Base-by-base conservation (phyloP, 2,888 invertebrate genomes). In the Hirtodrosophila duncani region DNA sequence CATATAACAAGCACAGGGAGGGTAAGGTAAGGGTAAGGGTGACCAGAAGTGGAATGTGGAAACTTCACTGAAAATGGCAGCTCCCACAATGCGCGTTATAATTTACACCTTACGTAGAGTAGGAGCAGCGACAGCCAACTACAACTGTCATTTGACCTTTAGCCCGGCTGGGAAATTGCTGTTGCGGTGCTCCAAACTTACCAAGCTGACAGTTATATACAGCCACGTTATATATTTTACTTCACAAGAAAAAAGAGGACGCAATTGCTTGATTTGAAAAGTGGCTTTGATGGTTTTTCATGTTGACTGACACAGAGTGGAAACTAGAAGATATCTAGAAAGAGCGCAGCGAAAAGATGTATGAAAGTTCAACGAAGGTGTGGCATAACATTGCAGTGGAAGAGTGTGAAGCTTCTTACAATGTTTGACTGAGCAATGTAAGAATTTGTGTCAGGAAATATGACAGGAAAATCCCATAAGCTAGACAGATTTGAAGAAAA, bases 81-180 rank as follows among this genome's bases (percentile, higher is more conserved):
- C 57, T 58, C 21, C n/a, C 70, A 74, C 71, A 78, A 78, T 69
- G 71, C 77, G 72, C 77, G 72, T 80, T 77, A 77, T 80, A 74
- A 74, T 74, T 74, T 74, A 80, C 80, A 74, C 72, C 72, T 71
- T 56, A 66, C 53, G 50, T 20, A 36, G 21, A 58, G 59, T 7
- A 34, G 16, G 6, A 37, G 38, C 18, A 56, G 38, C 23, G 45
- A 55, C 18, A 31, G 36, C 29, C 59, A 65, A 67, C 80, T 72
- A 71, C 71, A 79, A 67, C 60, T 77, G 80, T 68, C 78, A 63
- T 68, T 68, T 68, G 77, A 80, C 80, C 80, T 80, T 77, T 67
- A 63, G 33, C 48, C 29, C 43, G 3, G 9, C 17, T 3, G 18
- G 9, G 18, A 23, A 29, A 37, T 50, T 21, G 57, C 31, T 46